A percentile compares a stretch with the other conserved stretches of the same genome.
Evolutionary conservation across 2,888 invertebrate species (phyloP).

Genomic region (Aleiodes leptofemur): DNA sequence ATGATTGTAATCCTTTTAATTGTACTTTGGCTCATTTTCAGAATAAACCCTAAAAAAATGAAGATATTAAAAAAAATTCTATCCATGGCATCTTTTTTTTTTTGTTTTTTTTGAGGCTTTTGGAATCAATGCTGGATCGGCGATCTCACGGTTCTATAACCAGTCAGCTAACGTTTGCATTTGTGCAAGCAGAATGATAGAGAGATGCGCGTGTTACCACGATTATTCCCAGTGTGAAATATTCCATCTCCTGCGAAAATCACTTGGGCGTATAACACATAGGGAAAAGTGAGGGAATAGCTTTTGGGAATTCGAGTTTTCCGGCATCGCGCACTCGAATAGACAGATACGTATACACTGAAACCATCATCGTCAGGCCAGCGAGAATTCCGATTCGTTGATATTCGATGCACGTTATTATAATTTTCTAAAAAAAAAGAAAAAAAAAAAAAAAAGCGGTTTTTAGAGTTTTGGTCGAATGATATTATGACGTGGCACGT

Average conservation of each 20-base stretch:
- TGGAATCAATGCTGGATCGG: neutral
- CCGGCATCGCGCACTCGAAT: constrained; percentile 7
- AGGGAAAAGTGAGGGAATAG: neutral
- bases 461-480: too few species aligned
- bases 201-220: too few species aligned
- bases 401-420: constrained; percentile 11
- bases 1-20: too few species aligned
- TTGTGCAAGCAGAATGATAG: constrained; percentile 6
- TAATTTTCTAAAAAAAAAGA: too few species aligned
- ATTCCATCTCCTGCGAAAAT: constrained; percentile 21
- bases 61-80: too few species aligned
- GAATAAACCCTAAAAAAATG: too few species aligned
- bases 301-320: constrained; percentile 6
- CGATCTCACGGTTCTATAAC: neutral
- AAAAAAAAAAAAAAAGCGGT: too few species aligned
- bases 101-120: neutral
- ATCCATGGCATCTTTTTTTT: neutral
- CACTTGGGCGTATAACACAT: constrained; percentile 7
- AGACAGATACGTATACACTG: constrained; percentile 3
- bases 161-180: neutral
- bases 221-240: constrained; percentile 23
- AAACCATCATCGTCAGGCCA: constrained; percentile 5
- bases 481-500: too few species aligned
- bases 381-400: neutral
- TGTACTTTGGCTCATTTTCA: too few species aligned